A percentile compares a stretch with the other conserved stretches of the same genome.
Conservation (phyloP, 1,140 invertebrate genomes). For the Homalodisca vitripennis region DNA sequence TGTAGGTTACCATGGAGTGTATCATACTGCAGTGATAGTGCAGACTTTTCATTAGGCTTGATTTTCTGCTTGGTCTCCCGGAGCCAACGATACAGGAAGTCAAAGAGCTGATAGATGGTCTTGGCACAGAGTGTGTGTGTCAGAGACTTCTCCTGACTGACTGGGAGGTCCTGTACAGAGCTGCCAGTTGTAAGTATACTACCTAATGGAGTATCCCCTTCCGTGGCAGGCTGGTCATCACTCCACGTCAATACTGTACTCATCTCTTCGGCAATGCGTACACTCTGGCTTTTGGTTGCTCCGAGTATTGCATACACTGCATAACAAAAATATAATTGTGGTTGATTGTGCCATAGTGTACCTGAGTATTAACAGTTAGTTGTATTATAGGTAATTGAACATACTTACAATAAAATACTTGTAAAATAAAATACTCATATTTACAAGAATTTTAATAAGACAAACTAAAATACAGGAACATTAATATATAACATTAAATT, state of each 20-base stretch:
- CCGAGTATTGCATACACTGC: constrained; percentile 33
- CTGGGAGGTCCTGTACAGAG: not conserved
- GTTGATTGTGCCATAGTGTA: no score
- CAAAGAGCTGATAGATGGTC: constrained; percentile 66
- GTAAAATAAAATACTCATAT: no score
- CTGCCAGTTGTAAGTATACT: not conserved
- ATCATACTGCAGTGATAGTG: not conserved
- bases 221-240: constrained; percentile 30
- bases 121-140: constrained; percentile 53
- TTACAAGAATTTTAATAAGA: no score
- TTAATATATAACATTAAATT: no score
- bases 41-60: not conserved
- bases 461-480: no score
- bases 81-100: constrained; percentile 72
- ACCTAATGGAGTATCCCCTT: constrained; percentile 30
- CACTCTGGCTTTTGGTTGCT: not conserved
- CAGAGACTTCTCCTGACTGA: not conserved
- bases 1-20: constrained; percentile 1
- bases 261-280: constrained; percentile 27
- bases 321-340: no score
- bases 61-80: constrained; percentile 49
- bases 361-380: no score
- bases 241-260: constrained; percentile 17
- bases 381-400: no score
- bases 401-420: no score